Base-by-base conservation (phyloP, 2,113 vertebrate species). In the Thamnophis sirtalis region DNA sequence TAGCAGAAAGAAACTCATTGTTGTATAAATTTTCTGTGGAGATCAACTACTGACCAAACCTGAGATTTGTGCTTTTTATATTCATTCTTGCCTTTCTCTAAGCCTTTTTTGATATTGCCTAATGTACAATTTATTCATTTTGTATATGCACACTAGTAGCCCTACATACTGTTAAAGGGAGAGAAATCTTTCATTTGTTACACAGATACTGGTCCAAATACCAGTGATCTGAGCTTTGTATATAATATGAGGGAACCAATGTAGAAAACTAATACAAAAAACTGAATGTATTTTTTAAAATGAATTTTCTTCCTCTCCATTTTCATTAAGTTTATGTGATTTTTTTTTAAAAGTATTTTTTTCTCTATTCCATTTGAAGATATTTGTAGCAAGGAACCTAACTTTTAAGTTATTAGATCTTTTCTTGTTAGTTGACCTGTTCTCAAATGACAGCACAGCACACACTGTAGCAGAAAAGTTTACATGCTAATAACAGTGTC, bases 121-220 rank as follows among this genome's bases (percentile, higher is more conserved):
- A 92, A 97, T 93, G 95, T 68, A 33, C 28, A 68, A 33, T 68
- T 68, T 68, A 33, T 68, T 68, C 63, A 68, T 1, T 68, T 68
- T 33, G 28, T 68, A 17, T 68, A 68, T 68, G 11, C 33, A 68
- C 11, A 68, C 11, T 68, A 68, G 63, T 90, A 96, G 97, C 97
- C 97, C 96, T 95, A 93, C 96, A 97, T 97, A 97, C 97, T 97
- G 97, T 97, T 96, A 96, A 95, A 33, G 11, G 50, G 96, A 97
- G 96, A 94, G 91, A 95, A 94, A 94, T 95, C 94, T 91, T 93
- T 53, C 13, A 3, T 94, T 92, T 92, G 85, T 60, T 96, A 94
- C 92, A 96, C 93, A 96, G 96, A 95, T 97, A 96, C 94, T 96
- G 95, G 95, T 94, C 91, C 90, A 94, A 95, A 85, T 93, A 89